Conservation (phyloP, 2,888 invertebrate genomes). For the Pachliopta kotzebuea region DNA sequence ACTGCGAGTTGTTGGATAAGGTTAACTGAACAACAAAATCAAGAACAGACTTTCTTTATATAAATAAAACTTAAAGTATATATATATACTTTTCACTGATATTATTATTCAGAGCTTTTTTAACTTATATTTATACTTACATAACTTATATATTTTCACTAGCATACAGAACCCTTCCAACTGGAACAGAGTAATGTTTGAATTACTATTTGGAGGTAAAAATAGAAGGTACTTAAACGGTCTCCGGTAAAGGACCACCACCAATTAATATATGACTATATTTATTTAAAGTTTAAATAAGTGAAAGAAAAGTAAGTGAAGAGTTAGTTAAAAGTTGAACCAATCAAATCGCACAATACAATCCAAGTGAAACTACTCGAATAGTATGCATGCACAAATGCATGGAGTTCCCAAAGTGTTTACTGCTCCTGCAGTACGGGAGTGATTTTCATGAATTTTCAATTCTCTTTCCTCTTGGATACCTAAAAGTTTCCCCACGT, state of each 20-base stretch:
- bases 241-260: too few relatives aligned
- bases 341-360: neutral
- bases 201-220: too few relatives aligned
- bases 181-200: too few relatives aligned
- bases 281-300: neutral
- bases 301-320: neutral
- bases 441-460: constrained; percentile 24
- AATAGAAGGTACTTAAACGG: too few relatives aligned
- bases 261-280: too few relatives aligned
- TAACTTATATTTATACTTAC: too few relatives aligned
- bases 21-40: constrained; percentile 19
- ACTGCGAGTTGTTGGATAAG: constrained; percentile 20
- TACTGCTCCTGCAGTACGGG: constrained; percentile 6
- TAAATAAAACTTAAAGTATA: too few relatives aligned
- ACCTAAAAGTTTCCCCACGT: constrained; percentile 14
- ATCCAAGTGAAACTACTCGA: neutral
- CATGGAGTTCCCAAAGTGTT: constrained; percentile 9
- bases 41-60: too few relatives aligned
- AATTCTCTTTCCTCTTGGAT: constrained; percentile 11
- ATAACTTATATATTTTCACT: too few relatives aligned
- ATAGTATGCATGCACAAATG: constrained; percentile 3
- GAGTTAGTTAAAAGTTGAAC: neutral
- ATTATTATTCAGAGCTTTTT: too few relatives aligned
- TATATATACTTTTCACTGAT: too few relatives aligned
- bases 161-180: too few relatives aligned